A percentile compares a stretch with the other conserved stretches of the same genome.
Conservation (phyloP, 2,888 invertebrate species). For the Ichneumoninae sp. region DNA sequence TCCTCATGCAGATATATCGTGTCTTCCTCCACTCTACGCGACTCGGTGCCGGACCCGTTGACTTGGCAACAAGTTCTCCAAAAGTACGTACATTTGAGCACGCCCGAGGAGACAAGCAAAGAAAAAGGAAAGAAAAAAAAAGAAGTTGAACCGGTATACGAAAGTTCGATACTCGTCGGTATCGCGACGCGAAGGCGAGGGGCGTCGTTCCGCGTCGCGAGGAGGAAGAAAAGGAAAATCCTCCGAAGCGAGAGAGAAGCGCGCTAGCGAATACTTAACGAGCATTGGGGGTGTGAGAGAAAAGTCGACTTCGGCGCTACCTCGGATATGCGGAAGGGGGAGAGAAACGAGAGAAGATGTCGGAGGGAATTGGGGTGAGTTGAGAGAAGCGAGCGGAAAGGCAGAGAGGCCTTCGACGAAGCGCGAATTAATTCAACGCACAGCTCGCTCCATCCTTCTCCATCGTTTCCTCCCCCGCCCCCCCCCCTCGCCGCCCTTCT, state of each 20-base stretch:
- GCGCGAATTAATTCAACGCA: conserved; percentile 83
- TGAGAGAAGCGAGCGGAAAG: conserved; percentile 67
- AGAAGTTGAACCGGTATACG: conserved; percentile 43
- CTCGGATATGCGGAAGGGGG: conserved; percentile 56
- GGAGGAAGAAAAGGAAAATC: conserved; percentile 52
- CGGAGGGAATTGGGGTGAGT: conserved; percentile 66
- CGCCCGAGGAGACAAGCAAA: conserved; percentile 29
- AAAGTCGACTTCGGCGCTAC: conserved; percentile 61
- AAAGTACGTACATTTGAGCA: conserved; percentile 46
- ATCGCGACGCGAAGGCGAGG: conserved; percentile 53
- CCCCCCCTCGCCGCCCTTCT: conserved; percentile 44
- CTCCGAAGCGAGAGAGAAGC: conserved; percentile 55
- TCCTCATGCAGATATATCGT: background rate
- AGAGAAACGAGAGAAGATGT: conserved; percentile 65
- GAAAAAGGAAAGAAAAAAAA: conserved; percentile 17
- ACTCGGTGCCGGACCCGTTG: background rate
- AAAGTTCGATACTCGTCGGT: conserved; percentile 64
- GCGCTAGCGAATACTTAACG: conserved; percentile 70
- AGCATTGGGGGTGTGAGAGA: conserved; percentile 65
- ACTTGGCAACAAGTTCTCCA: conserved; percentile 45
- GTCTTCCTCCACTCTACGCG: background rate
- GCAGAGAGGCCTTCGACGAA: conserved; percentile 77
- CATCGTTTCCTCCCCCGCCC: conserved; percentile 41
- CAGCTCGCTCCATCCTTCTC: conserved; percentile 67
- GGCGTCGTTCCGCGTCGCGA: conserved; percentile 6